Percentiles rank a stretch among this genome's conserved stretches.
These are phyloP conservation scores for Ectobius pallidus DNA, from an alignment of 2,888 invertebrate genomes.

Conservation along the genomic window DNA sequence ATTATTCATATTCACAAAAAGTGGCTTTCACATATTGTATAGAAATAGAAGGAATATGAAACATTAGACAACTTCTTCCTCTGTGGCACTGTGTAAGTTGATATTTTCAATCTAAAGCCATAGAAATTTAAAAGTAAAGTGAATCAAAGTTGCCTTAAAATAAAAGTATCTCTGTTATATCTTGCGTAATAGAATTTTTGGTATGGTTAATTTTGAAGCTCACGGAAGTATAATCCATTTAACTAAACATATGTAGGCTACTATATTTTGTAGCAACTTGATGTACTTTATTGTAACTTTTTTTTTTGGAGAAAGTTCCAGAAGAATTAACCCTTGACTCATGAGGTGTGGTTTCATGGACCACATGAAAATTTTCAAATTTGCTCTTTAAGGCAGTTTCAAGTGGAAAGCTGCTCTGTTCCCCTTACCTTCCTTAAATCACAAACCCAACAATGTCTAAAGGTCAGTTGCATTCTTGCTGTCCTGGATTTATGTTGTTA, in stretches of 20 bases:
- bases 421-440: no score
- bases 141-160: constrained; percentile 21
- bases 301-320: not conserved
- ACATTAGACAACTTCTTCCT: not conserved
- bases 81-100: not conserved
- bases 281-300: not conserved
- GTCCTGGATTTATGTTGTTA: no score
- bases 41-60: not conserved
- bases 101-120: not conserved
- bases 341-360: no score
- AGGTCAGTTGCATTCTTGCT: no score
- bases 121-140: not conserved
- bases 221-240: not conserved
- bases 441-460: no score
- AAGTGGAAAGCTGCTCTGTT: no score
- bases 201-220: not conserved
- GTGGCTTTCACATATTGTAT: not conserved
- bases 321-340: not conserved
- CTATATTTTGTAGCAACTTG: not conserved
- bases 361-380: no score
- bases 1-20: no score
- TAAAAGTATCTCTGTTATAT: constrained; percentile 1
- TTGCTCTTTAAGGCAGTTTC: no score
- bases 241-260: not conserved
- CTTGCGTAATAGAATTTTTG: not conserved